Base-by-base conservation (phyloP, 2,888 invertebrate species). In the Thumatha senex region DNA sequence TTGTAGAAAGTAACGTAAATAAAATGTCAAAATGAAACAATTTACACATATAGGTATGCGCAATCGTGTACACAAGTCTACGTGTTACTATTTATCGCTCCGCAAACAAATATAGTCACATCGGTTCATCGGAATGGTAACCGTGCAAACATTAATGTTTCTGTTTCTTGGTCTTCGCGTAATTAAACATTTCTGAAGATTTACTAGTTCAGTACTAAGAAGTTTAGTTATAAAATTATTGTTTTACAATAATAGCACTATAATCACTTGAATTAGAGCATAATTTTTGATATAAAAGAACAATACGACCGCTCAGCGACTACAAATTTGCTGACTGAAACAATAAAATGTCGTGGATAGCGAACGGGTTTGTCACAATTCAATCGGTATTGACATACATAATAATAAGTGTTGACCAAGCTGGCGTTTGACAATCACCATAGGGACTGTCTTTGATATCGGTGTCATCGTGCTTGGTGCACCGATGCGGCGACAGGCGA, bases 391-490 rank as follows among this genome's bases (percentile, higher is more conserved):
- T 67, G 76, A 74, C 79, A 77, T 77, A 78, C 31, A 8, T 10
- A 31, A 8, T 31, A 10, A 12, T 77, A 76, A 75, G 55, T 64
- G 61, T 49, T 53, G 73, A 56, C 65, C 61, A 61, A 65, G 67
- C 62, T 63, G 58, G 59, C 54, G 67, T 67, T 64, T 67, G 73
- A 70, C 70, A 72, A 71, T 66, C 70, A 62, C 85, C 84, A 80
- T 77, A 81, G 86, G 86, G 88, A 86, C 78, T 66, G 67, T 63
- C 63, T 66, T 67, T 63, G 63, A 65, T 82, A 89, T 89, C 69
- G 81, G 86, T 89, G 89, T 87, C 90, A 89, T 78, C 74, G 78
- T 78, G 79, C 76, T 77, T 78, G 74, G 72, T 78, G 80, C 76
- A 72, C 65, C 59, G 43, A 46, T 51, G 36, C 47, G 45, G 29